Evolutionary conservation across 2,888 invertebrate genomes (phyloP).

Genomic region (Gisinianus flammeolus): DNA sequence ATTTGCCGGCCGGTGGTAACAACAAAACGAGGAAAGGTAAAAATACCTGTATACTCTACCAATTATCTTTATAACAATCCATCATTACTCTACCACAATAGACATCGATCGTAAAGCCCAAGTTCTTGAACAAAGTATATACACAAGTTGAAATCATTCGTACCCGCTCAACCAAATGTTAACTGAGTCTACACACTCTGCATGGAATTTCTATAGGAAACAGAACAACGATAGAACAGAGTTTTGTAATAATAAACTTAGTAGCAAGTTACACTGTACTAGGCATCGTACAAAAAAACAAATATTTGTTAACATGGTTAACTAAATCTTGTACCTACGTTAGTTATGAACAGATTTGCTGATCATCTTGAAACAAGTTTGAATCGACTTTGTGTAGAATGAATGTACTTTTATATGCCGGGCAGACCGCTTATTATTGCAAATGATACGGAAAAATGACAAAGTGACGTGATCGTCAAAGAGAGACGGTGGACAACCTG

Average conservation of each 20-base stretch:
- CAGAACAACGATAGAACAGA: too few species aligned
- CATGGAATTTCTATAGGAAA: too few species aligned
- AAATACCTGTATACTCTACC: constrained; percentile 38
- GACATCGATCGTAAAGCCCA: constrained; percentile 3
- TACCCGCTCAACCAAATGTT: too few species aligned
- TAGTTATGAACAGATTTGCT: too few species aligned
- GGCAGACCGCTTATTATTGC: constrained; percentile 36
- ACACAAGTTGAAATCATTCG: too few species aligned
- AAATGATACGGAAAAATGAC: constrained; percentile 40
- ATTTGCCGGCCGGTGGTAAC: constrained; percentile 41
- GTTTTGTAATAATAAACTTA: too few species aligned
- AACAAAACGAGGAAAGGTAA: constrained; percentile 17
- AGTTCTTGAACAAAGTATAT: constrained; percentile 13
- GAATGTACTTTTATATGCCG: constrained; percentile 10
- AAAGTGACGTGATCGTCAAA: constrained; percentile 40
- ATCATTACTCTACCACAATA: constrained; percentile 10
- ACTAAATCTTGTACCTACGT: too few species aligned
- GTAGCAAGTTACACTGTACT: too few species aligned
- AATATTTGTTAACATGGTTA: too few species aligned
- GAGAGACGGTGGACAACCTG: constrained; percentile 30
- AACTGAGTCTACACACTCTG: too few species aligned
- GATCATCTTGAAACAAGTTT: neutral
- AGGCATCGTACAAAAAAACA: too few species aligned
- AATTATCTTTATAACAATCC: constrained; percentile 34
- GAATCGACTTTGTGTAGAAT: constrained; percentile 1